Percentiles rank a stretch among this genome's conserved stretches.
Evolutionary conservation across 1,140 invertebrate species (phyloP).

Genomic region (Mylabris phalerata): DNA sequence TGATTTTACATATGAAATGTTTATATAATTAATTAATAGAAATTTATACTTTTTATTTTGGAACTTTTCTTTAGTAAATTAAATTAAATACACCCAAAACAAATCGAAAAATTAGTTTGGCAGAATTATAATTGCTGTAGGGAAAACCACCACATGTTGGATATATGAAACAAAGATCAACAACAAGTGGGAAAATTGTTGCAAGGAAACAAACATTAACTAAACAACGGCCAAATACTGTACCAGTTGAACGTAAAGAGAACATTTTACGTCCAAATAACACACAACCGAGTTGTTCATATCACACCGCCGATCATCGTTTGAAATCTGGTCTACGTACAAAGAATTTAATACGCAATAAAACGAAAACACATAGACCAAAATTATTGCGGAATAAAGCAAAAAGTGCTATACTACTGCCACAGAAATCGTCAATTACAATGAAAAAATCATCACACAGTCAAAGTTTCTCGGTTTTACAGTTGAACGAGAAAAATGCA

Average conservation of each 20-base stretch:
- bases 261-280: constrained; percentile 16
- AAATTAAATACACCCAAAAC: not conserved
- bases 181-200: constrained; percentile 21
- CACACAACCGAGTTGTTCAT: constrained; percentile 34
- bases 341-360: too few relatives aligned
- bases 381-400: constrained; percentile 13
- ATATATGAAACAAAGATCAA: constrained; percentile 28
- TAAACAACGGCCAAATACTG: constrained; percentile 20
- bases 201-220: constrained; percentile 20
- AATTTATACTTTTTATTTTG: constrained; percentile 11
- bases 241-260: constrained; percentile 33
- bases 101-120: constrained; percentile 22
- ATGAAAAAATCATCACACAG: not conserved
- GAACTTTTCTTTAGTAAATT: constrained; percentile 15
- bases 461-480: too few relatives aligned
- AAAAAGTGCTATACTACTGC: not conserved
- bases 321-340: too few relatives aligned
- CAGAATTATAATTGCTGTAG: constrained; percentile 36
- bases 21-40: not conserved
- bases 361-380: constrained; percentile 11
- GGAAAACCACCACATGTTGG: constrained; percentile 27
- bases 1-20: too few relatives aligned
- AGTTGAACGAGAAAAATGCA: constrained; percentile 22
- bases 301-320: not conserved
- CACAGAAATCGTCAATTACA: not conserved